phyloP scores from a whole-genome alignment of 2,797 vertebrate genomes.

The Hoplostethus mediterraneus region DNA sequence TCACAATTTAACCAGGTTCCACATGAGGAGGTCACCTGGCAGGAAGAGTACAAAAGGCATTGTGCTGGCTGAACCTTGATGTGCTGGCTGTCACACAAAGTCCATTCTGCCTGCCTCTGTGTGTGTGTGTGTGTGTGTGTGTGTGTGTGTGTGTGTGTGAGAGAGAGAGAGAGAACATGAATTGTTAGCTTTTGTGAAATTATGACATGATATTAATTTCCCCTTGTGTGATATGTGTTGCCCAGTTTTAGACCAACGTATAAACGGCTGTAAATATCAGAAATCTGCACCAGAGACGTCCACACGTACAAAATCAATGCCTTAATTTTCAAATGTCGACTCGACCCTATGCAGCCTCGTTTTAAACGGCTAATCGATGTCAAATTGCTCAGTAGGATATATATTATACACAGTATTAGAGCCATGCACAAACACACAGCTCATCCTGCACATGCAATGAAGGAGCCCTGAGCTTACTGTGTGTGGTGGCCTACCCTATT shows the following conservation, averaged over 20 bases:
- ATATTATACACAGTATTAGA: too few species aligned
- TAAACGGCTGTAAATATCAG: background rate
- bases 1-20: slow-evolving; percentile 44
- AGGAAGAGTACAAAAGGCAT: slow-evolving; percentile 5
- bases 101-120: slow-evolving; percentile 43
- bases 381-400: too few species aligned
- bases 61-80: slow-evolving; percentile 68
- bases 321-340: too few species aligned
- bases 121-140: background rate
- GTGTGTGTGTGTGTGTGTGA: background rate
- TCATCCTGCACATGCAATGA: too few species aligned
- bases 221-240: too few species aligned
- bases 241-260: too few species aligned
- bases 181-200: background rate
- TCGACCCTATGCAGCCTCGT: too few species aligned
- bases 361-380: too few species aligned
- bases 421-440: too few species aligned
- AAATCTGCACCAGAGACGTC: background rate
- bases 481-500: background rate
- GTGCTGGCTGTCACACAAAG: slow-evolving; percentile 67
- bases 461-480: background rate
- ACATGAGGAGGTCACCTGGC: slow-evolving; percentile 19
- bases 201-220: background rate
- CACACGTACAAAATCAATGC: too few species aligned
- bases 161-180: background rate